These are phyloP conservation scores for Lepidonotus clava DNA, from an alignment of 2,888 invertebrate genomes.

Conservation along the genomic window DNA sequence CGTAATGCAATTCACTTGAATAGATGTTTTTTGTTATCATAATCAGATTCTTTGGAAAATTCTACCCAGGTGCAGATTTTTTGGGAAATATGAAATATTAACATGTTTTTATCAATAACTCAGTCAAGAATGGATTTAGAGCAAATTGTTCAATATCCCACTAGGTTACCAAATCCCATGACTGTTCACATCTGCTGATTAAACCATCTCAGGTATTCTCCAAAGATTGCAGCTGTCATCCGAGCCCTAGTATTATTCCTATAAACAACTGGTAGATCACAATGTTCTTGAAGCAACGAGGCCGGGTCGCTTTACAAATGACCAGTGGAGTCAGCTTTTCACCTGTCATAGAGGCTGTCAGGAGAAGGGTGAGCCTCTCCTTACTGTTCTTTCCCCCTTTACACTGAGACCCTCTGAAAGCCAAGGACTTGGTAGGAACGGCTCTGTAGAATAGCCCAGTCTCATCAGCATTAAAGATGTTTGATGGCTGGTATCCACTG, in stretches of 20 bases:
- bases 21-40: too few species aligned
- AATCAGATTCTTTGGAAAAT: too few species aligned
- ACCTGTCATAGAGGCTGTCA: neutral
- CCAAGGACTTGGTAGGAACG: neutral
- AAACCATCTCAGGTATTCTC: neutral
- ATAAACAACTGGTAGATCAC: neutral
- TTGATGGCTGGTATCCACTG: neutral
- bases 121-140: too few species aligned
- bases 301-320: neutral
- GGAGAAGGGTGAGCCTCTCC: neutral
- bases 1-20: too few species aligned
- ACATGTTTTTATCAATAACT: too few species aligned
- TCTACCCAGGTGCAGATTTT: too few species aligned
- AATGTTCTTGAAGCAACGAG: neutral
- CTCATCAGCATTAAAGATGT: conserved; percentile 16
- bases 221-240: neutral
- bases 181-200: too few species aligned
- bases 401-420: neutral
- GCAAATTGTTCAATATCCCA: too few species aligned
- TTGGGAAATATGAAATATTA: too few species aligned
- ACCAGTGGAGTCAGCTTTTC: neutral
- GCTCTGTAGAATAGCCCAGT: neutral
- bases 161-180: too few species aligned
- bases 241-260: neutral
- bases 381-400: conserved; percentile 18